These are phyloP conservation scores for Drosophila mulleri DNA, from an alignment of 2,888 invertebrate species.

Conservation along the genomic window DNA sequence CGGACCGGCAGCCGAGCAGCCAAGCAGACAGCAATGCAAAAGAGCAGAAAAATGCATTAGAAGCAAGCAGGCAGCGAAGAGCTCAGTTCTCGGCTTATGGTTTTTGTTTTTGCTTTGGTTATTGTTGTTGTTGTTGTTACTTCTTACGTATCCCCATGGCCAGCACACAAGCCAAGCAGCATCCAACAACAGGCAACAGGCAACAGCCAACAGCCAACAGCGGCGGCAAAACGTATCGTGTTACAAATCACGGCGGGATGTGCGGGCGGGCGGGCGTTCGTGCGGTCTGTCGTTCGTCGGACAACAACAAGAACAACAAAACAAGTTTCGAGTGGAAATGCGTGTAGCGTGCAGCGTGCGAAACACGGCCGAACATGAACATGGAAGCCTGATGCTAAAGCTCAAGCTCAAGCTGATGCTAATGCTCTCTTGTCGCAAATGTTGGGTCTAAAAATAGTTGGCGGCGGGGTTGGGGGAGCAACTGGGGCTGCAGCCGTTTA, in stretches of 20 bases:
- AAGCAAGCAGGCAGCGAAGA: constrained; percentile 45
- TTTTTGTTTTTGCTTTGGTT: background rate
- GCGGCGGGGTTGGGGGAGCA: constrained; percentile 2
- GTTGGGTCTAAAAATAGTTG: constrained; percentile 68
- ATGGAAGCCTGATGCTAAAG: constrained; percentile 54
- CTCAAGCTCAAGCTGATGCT: constrained; percentile 27
- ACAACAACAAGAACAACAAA: constrained; percentile 38
- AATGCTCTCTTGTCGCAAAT: constrained; percentile 54
- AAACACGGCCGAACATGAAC: constrained; percentile 76
- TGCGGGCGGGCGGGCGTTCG: constrained; percentile 43
- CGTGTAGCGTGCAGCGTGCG: constrained; percentile 81
- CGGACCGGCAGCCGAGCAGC: constrained; percentile 15
- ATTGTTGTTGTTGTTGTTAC: constrained; percentile 2
- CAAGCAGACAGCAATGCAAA: constrained; percentile 57
- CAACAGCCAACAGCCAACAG: constrained; percentile 58
- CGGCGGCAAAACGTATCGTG: constrained; percentile 78
- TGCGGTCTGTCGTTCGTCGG: constrained; percentile 10
- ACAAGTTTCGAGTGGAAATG: constrained; percentile 81
- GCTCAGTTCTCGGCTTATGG: constrained; percentile 32
- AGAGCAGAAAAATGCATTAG: constrained; percentile 78
- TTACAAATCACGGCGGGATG: constrained; percentile 75
- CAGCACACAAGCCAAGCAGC: constrained; percentile 31
- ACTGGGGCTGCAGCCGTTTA: constrained; percentile 35
- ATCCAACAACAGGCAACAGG: constrained; percentile 27
- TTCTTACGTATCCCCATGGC: constrained; percentile 17